Evolutionary conservation across 2,113 vertebrate species (phyloP), one percentile per base, ranked within the genome.

Genomic region (Canis aureus): DNA sequence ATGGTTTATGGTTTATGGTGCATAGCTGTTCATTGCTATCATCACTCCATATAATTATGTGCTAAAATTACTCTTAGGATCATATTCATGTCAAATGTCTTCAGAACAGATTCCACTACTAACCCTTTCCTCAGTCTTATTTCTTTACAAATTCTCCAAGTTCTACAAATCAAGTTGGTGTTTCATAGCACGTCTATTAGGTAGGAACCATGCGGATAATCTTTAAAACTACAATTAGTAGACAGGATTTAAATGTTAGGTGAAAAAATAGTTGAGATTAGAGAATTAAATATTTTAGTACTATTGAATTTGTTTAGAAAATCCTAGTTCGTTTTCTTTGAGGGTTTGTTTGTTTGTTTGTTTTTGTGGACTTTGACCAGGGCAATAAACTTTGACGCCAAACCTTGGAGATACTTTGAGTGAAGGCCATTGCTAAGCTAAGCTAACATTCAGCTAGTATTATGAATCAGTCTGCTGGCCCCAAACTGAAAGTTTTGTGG

Each of bases 301-400:
- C 49, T 79, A 74, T 17, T 91, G 27, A 35, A 23, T 94, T 80
- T 89, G 86, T 89, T 73, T 91, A 94, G 82, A 88, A 94, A 94
- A 76, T 12, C 29, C 38, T 83, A 71, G 19, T 79, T 76, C 49
- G 23, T 87, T 93, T 97, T 53, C 43, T 93, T 90, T n/a, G 29
- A 82, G 51, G 23, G 38, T 67, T 0, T 43, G 5, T 43, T 86
- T 62, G 6, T 27, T 86, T 62, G 6, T 27, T 29, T 66, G 43
- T 55, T 27, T 35, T 20, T 80, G n/a, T 5, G 3, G 0, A 16
- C 10, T 57, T 81, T 59, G 17, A 53, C 38, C 66, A 91, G 32
- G 32, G 43, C 38, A 76, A 19, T 85, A 60, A 95, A 91, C 22
- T 57, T 84, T 53, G 87, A 90, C 55, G n/a, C 62, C 35, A 87